Conservation (phyloP, 2,888 invertebrate genomes). For the Leptinotarsa haldemani region DNA sequence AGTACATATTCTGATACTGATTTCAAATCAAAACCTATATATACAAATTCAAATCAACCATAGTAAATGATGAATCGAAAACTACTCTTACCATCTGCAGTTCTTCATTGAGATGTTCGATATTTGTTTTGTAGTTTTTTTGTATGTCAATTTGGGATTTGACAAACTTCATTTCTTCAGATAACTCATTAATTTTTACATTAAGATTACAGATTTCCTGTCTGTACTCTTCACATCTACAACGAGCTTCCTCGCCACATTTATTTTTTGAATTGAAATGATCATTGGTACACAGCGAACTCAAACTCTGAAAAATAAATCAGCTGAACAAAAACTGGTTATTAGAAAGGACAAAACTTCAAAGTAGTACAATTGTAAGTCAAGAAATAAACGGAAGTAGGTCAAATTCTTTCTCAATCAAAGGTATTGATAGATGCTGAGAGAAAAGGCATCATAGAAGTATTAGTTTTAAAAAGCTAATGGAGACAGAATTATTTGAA, state of each 20-base stretch:
- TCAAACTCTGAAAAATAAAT: slow-evolving; percentile 45
- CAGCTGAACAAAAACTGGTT: background rate
- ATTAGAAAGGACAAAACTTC: no score
- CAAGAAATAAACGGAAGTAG: no score
- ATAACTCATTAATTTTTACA: slow-evolving; percentile 10
- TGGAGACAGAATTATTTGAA: no score
- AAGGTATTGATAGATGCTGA: no score
- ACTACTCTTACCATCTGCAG: slow-evolving; percentile 32
- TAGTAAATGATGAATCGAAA: no score
- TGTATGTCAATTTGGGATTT: slow-evolving; percentile 43
- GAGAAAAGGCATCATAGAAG: no score
- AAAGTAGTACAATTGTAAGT: no score
- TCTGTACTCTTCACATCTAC: slow-evolving; percentile 50
- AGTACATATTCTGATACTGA: no score
- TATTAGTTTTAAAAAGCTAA: no score
- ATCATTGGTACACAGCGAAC: slow-evolving; percentile 44
- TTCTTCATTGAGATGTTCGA: slow-evolving; percentile 33
- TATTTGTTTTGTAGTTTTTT: slow-evolving; percentile 2
- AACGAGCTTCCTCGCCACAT: slow-evolving; percentile 27
- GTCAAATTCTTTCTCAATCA: no score
- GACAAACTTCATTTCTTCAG: slow-evolving; percentile 30
- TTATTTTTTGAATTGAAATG: slow-evolving; percentile 37
- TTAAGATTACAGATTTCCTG: slow-evolving; percentile 42
- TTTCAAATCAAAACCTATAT: no score
- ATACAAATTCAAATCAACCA: no score